Conservation (phyloP, 2,888 invertebrate genomes). For the Seira musarum region DNA sequence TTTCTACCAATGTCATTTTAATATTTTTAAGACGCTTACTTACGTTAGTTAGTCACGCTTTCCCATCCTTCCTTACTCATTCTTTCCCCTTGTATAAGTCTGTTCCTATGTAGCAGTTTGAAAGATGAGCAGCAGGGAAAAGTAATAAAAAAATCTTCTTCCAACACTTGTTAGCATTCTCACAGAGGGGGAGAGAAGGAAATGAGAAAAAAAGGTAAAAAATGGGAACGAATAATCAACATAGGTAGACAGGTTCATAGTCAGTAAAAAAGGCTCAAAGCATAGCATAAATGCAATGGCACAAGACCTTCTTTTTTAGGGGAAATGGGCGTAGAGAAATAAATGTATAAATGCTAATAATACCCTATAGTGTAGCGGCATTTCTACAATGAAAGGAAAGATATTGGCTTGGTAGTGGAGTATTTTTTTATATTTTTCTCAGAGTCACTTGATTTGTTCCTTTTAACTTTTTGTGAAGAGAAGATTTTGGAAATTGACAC, state of each 20-base stretch:
- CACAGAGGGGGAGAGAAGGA: slow-evolving; percentile 35
- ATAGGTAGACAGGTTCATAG: slow-evolving; percentile 22
- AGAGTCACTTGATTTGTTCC: too few species aligned
- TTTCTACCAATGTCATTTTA: not conserved
- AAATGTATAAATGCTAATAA: slow-evolving; percentile 33
- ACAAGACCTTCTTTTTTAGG: not conserved
- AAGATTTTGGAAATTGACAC: slow-evolving; percentile 6
- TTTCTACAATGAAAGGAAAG: too few species aligned
- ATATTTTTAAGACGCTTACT: not conserved
- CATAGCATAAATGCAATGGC: too few species aligned
- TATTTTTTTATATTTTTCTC: too few species aligned
- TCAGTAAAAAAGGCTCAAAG: too few species aligned
- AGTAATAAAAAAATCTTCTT: slow-evolving; percentile 56
- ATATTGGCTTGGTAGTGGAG: too few species aligned
- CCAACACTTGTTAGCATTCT: slow-evolving; percentile 64
- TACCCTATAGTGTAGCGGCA: too few species aligned
- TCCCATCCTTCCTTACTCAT: not conserved
- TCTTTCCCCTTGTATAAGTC: not conserved
- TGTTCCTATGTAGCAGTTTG: not conserved
- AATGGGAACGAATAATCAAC: slow-evolving; percentile 52
- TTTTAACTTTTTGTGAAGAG: too few species aligned
- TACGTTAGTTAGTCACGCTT: not conserved
- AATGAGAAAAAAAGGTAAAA: slow-evolving; percentile 17
- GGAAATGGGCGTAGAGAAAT: slow-evolving; percentile 13
- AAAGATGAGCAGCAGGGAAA: slow-evolving; percentile 29